Conservation (phyloP, 2,888 invertebrate species). For the Allolobophora icterica region DNA sequence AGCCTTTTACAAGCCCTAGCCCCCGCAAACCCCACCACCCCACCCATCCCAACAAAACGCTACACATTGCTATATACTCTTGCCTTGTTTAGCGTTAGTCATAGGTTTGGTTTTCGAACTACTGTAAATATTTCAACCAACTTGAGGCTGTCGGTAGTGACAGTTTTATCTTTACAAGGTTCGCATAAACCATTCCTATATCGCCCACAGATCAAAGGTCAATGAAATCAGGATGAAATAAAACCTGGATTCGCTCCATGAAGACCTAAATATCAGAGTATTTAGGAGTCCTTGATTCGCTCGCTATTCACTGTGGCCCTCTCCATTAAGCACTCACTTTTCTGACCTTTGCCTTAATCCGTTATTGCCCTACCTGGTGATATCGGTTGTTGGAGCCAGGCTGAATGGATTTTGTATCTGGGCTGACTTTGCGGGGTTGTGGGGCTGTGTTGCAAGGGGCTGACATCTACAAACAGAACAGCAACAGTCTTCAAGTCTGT, state of each 20-base stretch:
- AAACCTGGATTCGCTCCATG: too few species aligned
- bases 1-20: background rate
- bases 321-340: background rate
- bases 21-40: background rate
- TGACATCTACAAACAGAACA: background rate
- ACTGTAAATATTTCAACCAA: too few species aligned
- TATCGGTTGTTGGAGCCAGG: background rate
- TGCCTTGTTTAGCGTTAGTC: too few species aligned
- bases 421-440: background rate
- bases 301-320: background rate
- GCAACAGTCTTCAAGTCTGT: background rate
- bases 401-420: background rate
- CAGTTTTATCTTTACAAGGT: background rate
- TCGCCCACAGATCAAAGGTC: background rate
- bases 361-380: constrained; percentile 3
- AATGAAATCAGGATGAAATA: constrained; percentile 1
- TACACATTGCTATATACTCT: too few species aligned
- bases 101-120: too few species aligned
- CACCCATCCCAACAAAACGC: background rate
- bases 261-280: too few species aligned
- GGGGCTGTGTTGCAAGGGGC: background rate
- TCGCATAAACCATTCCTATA: background rate
- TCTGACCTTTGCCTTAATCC: background rate
- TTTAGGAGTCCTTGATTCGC: too few species aligned
- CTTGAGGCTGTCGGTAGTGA: too few species aligned